phyloP scores from a whole-genome alignment of 2,797 vertebrate species.

The Coilia nasus region DNA sequence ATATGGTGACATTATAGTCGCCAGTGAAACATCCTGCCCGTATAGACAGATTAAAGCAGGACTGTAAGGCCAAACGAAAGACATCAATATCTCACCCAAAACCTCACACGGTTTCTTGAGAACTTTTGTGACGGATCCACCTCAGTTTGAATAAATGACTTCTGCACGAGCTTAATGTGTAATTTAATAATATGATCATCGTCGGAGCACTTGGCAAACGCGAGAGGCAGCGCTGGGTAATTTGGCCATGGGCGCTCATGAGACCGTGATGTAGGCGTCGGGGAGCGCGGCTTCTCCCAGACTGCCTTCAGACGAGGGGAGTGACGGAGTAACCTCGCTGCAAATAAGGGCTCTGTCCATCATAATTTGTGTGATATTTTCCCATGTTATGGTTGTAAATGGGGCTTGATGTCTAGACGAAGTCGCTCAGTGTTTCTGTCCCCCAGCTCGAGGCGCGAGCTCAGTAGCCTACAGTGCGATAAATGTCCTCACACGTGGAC shows the following conservation, averaged over 20 bases:
- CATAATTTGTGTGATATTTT: constrained; percentile 10
- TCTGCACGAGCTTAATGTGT: neutral
- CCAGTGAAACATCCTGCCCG: neutral
- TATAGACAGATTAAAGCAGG: neutral
- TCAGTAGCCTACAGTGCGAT: constrained; percentile 5
- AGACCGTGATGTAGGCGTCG: constrained; percentile 15
- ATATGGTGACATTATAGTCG: neutral
- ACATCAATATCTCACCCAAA: neutral
- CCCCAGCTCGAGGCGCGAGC: neutral
- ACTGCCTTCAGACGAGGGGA: constrained; percentile 1
- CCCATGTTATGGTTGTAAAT: neutral
- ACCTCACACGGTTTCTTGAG: neutral
- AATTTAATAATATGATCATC: neutral
- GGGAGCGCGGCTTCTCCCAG: neutral
- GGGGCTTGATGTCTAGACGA: neutral
- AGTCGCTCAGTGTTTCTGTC: neutral
- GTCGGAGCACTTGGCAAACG: neutral
- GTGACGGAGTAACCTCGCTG: neutral
- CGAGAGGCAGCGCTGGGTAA: neutral
- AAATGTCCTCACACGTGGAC: constrained; percentile 24
- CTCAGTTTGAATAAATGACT: neutral
- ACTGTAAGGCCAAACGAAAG: neutral
- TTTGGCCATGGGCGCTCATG: constrained; percentile 6
- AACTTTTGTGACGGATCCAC: neutral
- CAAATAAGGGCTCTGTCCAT: neutral